Evolutionary conservation across 2,888 invertebrate genomes (phyloP).

Genomic region (Sphinx pinastri): DNA sequence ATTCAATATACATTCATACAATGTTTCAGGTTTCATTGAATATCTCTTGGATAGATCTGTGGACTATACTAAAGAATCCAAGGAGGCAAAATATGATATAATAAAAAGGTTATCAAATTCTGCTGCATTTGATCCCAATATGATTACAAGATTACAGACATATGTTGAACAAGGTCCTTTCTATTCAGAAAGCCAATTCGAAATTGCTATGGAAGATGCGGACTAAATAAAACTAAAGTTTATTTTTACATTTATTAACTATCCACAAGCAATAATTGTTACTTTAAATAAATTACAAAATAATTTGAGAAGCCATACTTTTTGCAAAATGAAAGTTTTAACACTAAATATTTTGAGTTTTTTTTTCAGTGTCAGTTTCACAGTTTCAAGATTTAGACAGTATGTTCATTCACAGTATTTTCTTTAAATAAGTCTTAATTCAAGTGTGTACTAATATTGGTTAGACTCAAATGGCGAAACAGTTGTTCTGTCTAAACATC

Average conservation of each 20-base stretch:
- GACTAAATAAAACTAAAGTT: slow-evolving; percentile 40
- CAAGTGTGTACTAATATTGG: too few relatives aligned
- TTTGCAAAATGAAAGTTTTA: neutral
- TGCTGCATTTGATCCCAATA: slow-evolving; percentile 85
- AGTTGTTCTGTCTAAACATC: too few relatives aligned
- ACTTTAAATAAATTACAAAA: neutral
- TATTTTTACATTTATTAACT: neutral
- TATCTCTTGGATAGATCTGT: slow-evolving; percentile 90
- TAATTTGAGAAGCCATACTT: neutral
- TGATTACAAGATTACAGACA: slow-evolving; percentile 84
- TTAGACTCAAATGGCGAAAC: too few relatives aligned
- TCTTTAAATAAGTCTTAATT: too few relatives aligned
- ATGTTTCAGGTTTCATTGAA: slow-evolving; percentile 87
- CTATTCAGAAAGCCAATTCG: slow-evolving; percentile 86
- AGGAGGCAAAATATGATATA: slow-evolving; percentile 90
- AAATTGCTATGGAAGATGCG: slow-evolving; percentile 91
- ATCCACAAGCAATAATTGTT: neutral
- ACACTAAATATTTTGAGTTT: too few relatives aligned
- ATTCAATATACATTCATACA: slow-evolving; percentile 22
- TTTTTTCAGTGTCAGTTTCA: too few relatives aligned
- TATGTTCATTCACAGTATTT: too few relatives aligned
- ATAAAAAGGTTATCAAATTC: slow-evolving; percentile 85
- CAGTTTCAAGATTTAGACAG: too few relatives aligned
- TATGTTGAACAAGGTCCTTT: slow-evolving; percentile 92
- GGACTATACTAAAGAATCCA: slow-evolving; percentile 88